Base-by-base conservation (phyloP, 2,888 invertebrate species). In the Limnephilus rhombicus region DNA sequence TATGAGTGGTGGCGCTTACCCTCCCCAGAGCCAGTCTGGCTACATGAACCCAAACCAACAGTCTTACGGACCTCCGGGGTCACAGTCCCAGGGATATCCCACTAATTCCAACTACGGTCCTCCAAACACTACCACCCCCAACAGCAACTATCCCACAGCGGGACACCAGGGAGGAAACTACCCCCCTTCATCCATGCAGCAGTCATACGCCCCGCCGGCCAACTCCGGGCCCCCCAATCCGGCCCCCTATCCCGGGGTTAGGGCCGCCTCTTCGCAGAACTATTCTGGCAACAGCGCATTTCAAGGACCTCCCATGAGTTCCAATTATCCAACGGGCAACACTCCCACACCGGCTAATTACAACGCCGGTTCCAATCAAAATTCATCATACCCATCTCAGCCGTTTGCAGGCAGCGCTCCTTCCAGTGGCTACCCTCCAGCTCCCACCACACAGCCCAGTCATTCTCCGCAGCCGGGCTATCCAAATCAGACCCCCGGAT, bases 31-130 rank as follows among this genome's bases (percentile, higher is more conserved):
- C 91, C 96, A 96, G 94, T 96, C 96, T 53, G 96, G 96, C 68
- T 97, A 97, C 95, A 97, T 97, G 24, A 97, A 97, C 91, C 97
- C 97, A 90, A 96, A 96, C 92, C 96, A 96, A 92, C 97, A 97
- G 94, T 96, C 97, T 53, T 97, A 97, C 94, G 97, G 97, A 4
- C 97, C 97, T 31, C 97, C 97, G 49, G 97, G 97, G 94, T 96
- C 97, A 93, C 97, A 97, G 95, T 97, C 97, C 53, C 97, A 97
- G 94, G 97, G 97, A 0, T 97, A 97, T 94, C 96, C 97, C 92
- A 97, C 97, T 24, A 97, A 97, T 94, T 96, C 96, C 49, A 96
- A 95, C 94, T 97, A 97, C 95, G 97, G 97, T 0, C 97, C 97
- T 93, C 97, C 97, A 83, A 97, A 96, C 31, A 96, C 97, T 82